These are phyloP conservation scores for Neotoma lepida DNA, from an alignment of 2,113 vertebrate genomes.

Conservation along the genomic window DNA sequence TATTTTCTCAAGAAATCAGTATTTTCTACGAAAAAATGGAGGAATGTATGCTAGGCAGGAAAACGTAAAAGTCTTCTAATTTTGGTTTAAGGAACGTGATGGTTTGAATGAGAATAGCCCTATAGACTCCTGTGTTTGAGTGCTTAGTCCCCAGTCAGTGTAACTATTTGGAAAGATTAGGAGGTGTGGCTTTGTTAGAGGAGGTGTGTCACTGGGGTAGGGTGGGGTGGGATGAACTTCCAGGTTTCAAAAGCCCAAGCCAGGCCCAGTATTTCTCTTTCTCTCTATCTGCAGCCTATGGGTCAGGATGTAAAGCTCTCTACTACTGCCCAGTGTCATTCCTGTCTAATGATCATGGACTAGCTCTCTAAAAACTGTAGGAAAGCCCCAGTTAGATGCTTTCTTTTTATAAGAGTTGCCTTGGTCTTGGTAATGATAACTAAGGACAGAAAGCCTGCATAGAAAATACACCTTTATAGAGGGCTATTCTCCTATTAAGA, in stretches of 20 bases:
- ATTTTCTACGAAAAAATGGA: not conserved
- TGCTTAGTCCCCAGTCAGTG: not conserved
- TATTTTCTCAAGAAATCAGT: not conserved
- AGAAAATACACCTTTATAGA: not conserved
- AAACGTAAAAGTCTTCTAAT: not conserved
- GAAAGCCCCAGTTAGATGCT: not conserved
- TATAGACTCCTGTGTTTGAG: not conserved
- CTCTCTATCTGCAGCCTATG: not conserved
- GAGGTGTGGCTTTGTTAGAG: not conserved
- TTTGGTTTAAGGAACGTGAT: not conserved
- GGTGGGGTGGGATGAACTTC: not conserved
- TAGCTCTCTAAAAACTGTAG: not conserved
- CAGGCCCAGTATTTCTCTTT: not conserved
- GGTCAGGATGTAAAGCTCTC: not conserved
- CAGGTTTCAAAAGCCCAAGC: not conserved
- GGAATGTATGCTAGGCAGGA: not conserved
- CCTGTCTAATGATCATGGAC: not conserved
- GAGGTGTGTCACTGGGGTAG: not conserved
- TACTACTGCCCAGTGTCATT: not conserved
- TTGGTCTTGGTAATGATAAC: not conserved
- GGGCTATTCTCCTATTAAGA: not conserved
- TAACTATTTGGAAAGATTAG: not conserved
- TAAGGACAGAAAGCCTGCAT: not conserved
- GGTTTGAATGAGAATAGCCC: not conserved
- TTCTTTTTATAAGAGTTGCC: not conserved